phyloP scores from a whole-genome alignment of 1,140 invertebrate species.

The Oscheius sp. region DNA sequence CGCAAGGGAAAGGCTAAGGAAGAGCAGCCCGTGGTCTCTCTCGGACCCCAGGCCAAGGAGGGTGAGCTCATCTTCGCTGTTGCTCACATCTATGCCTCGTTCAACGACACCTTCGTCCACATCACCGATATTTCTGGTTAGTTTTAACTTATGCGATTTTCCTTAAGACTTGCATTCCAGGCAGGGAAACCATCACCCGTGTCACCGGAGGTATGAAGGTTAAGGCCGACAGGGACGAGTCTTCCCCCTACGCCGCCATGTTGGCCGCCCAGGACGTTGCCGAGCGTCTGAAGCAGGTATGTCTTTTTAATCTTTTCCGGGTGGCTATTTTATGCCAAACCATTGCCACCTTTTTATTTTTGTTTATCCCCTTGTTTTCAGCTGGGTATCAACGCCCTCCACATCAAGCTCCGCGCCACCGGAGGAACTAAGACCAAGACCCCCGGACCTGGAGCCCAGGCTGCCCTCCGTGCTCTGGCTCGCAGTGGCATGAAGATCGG shows the following conservation, averaged over 20 bases:
- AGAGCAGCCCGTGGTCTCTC: slow-evolving; percentile 90
- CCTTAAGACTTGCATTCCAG: slow-evolving; percentile 63
- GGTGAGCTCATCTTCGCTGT: slow-evolving; percentile 98
- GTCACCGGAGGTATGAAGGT: slow-evolving; percentile 99
- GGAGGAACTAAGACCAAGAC: slow-evolving; percentile 93
- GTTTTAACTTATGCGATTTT: slow-evolving; percentile 46
- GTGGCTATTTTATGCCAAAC: neutral
- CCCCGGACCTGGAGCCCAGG: slow-evolving; percentile 96
- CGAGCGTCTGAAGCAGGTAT: slow-evolving; percentile 85
- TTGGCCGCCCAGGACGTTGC: slow-evolving; percentile 99
- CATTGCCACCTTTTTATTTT: neutral
- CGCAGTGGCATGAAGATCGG: slow-evolving; percentile 99
- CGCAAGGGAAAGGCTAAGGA: slow-evolving; percentile 93
- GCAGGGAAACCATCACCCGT: slow-evolving; percentile 86
- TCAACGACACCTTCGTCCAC: slow-evolving; percentile 99
- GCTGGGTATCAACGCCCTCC: slow-evolving; percentile 91
- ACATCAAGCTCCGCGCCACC: slow-evolving; percentile 95
- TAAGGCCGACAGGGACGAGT: slow-evolving; percentile 98
- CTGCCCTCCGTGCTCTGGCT: slow-evolving; percentile 90
- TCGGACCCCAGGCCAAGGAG: slow-evolving; percentile 93
- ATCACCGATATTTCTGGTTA: slow-evolving; percentile 96
- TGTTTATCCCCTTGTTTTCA: slow-evolving; percentile 35
- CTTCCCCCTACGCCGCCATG: slow-evolving; percentile 99
- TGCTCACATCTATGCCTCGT: slow-evolving; percentile 98
- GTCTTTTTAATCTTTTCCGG: slow-evolving; percentile 17